phyloP scores from a whole-genome alignment of 2,797 vertebrate species.

The Crocodylus rhombifer region DNA sequence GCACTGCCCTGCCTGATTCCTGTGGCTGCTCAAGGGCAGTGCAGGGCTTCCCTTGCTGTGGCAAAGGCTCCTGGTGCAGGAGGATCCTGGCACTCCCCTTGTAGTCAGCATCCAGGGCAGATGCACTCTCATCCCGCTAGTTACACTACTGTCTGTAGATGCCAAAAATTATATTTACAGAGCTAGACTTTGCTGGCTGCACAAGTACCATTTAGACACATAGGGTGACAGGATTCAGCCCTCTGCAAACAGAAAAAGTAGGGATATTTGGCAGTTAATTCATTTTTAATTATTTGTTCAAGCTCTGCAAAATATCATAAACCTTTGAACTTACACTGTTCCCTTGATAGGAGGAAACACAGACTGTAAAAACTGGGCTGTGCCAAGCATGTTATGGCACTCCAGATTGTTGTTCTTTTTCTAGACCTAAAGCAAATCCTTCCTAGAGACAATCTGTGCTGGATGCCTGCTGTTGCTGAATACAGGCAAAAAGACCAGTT shows the following conservation, averaged over 20 bases:
- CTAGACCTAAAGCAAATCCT: constrained; percentile 49
- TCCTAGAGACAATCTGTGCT: constrained; percentile 47
- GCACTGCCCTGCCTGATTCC: too few species aligned
- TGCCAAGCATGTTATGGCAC: constrained; percentile 44
- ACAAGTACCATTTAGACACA: too few species aligned
- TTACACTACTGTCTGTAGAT: too few species aligned
- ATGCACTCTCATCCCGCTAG: too few species aligned
- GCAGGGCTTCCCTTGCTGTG: too few species aligned
- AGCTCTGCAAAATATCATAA: constrained; percentile 21
- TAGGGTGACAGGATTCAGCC: background rate
- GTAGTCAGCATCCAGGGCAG: too few species aligned
- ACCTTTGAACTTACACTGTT: constrained; percentile 42
- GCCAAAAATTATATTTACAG: too few species aligned
- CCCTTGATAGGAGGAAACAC: constrained; percentile 32
- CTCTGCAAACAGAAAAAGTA: background rate
- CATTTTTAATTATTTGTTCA: constrained; percentile 39
- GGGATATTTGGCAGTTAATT: background rate
- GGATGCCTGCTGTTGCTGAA: constrained; percentile 28
- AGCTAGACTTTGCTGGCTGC: too few species aligned
- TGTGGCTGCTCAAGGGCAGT: too few species aligned
- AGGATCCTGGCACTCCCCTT: too few species aligned
- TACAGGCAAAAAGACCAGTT: background rate
- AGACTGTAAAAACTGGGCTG: constrained; percentile 33
- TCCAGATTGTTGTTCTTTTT: constrained; percentile 63
- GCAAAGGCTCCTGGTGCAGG: too few species aligned